Conservation (phyloP, 2,888 invertebrate species). For the Caenorhabditis sinica region DNA sequence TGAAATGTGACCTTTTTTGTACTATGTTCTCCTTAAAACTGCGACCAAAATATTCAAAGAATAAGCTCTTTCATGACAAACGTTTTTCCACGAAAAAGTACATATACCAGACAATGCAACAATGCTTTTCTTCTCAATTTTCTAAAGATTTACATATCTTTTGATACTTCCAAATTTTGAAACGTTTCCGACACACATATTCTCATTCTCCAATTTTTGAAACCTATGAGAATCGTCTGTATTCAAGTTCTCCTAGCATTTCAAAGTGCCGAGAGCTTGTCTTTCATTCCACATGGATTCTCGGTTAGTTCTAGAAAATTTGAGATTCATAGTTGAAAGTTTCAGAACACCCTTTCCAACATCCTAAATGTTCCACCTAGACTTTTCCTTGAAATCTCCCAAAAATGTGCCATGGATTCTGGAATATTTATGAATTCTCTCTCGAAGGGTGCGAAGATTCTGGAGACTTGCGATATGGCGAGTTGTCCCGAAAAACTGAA, state of each 20-base stretch:
- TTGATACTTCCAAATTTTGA: background rate
- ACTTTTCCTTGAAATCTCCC: constrained; percentile 1
- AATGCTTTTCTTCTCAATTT: too few relatives aligned
- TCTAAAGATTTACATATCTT: background rate
- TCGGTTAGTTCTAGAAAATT: background rate
- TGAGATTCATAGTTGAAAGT: background rate
- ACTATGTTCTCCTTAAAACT: too few relatives aligned
- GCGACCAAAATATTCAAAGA: too few relatives aligned
- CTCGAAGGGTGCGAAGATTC: background rate
- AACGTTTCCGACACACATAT: background rate
- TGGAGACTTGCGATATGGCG: constrained; percentile 3
- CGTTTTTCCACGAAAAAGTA: too few relatives aligned
- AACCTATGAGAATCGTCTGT: background rate
- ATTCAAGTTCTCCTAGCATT: background rate
- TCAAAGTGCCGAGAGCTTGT: background rate
- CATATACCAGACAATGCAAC: too few relatives aligned
- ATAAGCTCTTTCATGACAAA: too few relatives aligned
- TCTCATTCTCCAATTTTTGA: background rate
- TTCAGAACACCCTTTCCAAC: background rate
- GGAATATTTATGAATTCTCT: constrained; percentile 16
- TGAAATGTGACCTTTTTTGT: too few relatives aligned
- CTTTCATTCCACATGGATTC: constrained; percentile 1
- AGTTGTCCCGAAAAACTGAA: constrained; percentile 3
- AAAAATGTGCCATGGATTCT: constrained; percentile 12
- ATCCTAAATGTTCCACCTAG: background rate